Percentiles rank a stretch among this genome's conserved stretches.
These are phyloP conservation scores for Brachionus koreanus DNA, from an alignment of 1,140 invertebrate genomes.

Conservation along the genomic window DNA sequence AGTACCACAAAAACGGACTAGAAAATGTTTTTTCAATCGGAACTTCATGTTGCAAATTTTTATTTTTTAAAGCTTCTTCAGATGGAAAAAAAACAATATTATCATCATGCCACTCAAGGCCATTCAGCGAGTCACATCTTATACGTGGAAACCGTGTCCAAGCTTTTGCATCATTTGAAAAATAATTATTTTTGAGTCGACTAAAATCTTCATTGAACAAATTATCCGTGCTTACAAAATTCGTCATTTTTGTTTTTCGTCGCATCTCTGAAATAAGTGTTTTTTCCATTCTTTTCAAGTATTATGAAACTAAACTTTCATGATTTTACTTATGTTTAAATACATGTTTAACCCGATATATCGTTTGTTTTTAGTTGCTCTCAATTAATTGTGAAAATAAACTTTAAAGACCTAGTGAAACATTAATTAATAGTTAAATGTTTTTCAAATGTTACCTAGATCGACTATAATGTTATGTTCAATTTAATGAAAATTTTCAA, in stretches of 20 bases:
- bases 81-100: neutral
- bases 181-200: slow-evolving; percentile 5
- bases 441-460: neutral
- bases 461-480: neutral
- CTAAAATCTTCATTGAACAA: neutral
- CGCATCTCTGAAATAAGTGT: neutral
- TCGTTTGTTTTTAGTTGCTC: neutral
- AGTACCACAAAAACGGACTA: slow-evolving; percentile 24
- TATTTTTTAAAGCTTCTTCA: neutral
- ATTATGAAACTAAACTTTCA: neutral
- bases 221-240: neutral
- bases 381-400: neutral
- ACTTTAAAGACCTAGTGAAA: neutral
- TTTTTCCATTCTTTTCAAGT: neutral
- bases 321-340: neutral
- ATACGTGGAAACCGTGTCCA: neutral
- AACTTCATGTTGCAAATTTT: neutral
- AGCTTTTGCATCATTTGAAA: neutral
- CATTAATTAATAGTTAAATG: neutral
- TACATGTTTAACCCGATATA: neutral
- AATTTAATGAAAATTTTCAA: neutral
- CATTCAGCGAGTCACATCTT: neutral
- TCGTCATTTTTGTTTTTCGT: neutral
- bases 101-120: neutral
- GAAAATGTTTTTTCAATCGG: neutral